A percentile compares a stretch with the other conserved stretches of the same genome.
Evolutionary conservation across 53 echinoderm and acorn worm genomes (phyloP).

Genomic region (Luidia sarsii): DNA sequence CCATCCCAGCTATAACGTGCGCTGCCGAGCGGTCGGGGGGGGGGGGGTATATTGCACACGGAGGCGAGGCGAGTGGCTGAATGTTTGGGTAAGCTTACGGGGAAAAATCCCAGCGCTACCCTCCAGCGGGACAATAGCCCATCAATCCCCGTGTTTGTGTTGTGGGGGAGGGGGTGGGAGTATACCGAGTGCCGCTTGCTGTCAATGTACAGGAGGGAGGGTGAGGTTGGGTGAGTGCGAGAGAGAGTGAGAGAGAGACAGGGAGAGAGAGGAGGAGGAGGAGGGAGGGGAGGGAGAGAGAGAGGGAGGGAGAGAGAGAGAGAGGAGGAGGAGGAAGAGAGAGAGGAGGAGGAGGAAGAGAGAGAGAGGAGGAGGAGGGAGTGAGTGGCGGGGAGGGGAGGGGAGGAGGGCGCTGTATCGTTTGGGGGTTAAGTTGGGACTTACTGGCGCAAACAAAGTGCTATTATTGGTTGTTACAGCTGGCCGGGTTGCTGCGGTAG

Average conservation of each 20-base stretch:
- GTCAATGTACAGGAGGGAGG: too few species aligned
- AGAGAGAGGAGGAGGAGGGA: too few species aligned
- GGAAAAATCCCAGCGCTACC: neutral
- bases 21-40: too few species aligned
- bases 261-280: neutral
- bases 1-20: too few species aligned
- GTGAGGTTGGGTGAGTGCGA: too few species aligned
- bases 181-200: neutral
- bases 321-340: too few species aligned
- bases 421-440: conserved; percentile 9
- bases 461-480: conserved; percentile 42
- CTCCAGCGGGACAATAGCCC: conserved; percentile 23
- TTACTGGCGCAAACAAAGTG: neutral
- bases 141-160: conserved; percentile 39
- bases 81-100: conserved; percentile 22
- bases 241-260: neutral
- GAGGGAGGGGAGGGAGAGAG: too few species aligned
- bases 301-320: too few species aligned
- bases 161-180: conserved; percentile 1
- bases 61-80: neutral
- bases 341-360: too few species aligned
- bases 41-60: too few species aligned
- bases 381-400: too few species aligned
- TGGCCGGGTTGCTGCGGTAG: conserved; percentile 29
- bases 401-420: too few species aligned